Base-by-base conservation (phyloP, 2,888 invertebrate genomes). In the Zaprionus obscuricornis region DNA sequence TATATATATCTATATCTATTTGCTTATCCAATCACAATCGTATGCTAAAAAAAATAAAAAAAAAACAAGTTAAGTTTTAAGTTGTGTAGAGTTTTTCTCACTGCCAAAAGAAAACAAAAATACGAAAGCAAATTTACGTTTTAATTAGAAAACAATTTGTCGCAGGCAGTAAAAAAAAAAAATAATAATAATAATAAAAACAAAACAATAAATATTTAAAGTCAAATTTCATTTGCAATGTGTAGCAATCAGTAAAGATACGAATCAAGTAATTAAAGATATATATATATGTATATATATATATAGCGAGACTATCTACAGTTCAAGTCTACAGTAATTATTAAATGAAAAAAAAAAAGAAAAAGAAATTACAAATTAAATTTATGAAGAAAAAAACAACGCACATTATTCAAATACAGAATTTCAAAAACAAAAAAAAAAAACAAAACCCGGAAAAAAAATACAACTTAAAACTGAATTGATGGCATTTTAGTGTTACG, bases 181-280 rank as follows among this genome's bases (percentile, higher is more conserved):
- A 47, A 51, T 18, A 34, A 16, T 37, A 57, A 11, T 63, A 63
- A 37, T 26, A n/a, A n/a, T n/a, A n/a, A n/a, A n/a, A n/a, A n/a
- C n/a, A n/a, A n/a, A n/a, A n/a, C n/a, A n/a, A n/a, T 27, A 31
- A 31, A 47, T 13, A 33, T 20, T 29, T 39, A 45, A 62, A 22
- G 67, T 51, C 39, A 69, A 67, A 68, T 62, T 77, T 77, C 43
- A 63, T 77, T 78, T 78, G 78, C 82, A 82, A 82, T 64, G 55
- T 66, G 73, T 82, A 78, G 82, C 82, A 82, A 79, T 79, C 82
- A 82, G 73, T 67, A 70, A n/a, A n/a, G n/a, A n/a, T n/a, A n/a
- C n/a, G n/a, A n/a, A n/a, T n/a, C n/a, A n/a, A n/a, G n/a, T n/a
- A n/a, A n/a, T n/a, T n/a, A n/a, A n/a, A n/a, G n/a, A 75, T 46